Conservation (phyloP, 2,113 vertebrate species). For the Sigmodon hispidus region DNA sequence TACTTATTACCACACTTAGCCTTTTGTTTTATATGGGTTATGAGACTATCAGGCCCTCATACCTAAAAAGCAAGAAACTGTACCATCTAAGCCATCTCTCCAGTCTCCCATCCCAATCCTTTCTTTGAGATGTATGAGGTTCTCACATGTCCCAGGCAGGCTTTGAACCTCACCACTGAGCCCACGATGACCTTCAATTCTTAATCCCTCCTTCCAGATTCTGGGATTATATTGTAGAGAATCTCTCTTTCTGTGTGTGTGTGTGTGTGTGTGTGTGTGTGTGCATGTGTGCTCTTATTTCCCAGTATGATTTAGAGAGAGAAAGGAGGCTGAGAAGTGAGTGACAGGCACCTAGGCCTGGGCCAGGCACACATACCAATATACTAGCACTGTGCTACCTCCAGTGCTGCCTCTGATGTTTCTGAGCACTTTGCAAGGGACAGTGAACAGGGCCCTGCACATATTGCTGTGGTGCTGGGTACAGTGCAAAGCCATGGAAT, state of each 20-base stretch:
- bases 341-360: not conserved
- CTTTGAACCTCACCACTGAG: not conserved
- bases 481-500: not conserved
- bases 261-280: too few species aligned
- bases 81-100: not conserved
- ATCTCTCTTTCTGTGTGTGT: too few species aligned
- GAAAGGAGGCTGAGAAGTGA: not conserved
- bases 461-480: not conserved
- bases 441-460: not conserved
- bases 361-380: not conserved
- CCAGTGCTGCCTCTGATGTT: not conserved
- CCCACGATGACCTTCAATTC: not conserved
- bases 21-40: not conserved
- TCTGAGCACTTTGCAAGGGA: not conserved
- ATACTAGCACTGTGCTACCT: not conserved
- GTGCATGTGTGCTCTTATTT: too few species aligned
- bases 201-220: not conserved
- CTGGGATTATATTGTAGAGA: not conserved
- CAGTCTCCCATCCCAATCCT: not conserved
- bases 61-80: too few species aligned
- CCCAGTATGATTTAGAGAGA: not conserved
- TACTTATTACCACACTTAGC: not conserved
- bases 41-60: not conserved
- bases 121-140: not conserved
- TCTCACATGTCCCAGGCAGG: not conserved